Evolutionary conservation across 2,113 vertebrate species (phyloP), one percentile per base, ranked within the genome.

Genomic region (Eublepharis macularius): DNA sequence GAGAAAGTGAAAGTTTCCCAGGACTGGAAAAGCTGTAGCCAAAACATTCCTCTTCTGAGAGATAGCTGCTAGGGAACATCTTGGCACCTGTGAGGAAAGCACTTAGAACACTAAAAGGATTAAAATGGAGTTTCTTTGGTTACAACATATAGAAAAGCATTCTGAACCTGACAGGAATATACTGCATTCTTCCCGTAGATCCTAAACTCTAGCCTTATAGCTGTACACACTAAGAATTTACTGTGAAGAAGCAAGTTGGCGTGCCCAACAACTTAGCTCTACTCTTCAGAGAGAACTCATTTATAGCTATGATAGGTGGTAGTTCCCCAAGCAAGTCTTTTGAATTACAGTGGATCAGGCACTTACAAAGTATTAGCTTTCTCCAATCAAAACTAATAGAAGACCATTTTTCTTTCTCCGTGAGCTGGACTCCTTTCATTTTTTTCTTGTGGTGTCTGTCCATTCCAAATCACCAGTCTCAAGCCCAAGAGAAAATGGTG

Each of bases 401-500:
- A 80, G 41, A 82, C 60, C 0, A 57, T 84, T 92, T 86, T 81
- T 88, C 39, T 87, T 49, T 76, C 43, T 78, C 60, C n/a, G 73
- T 80, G 69, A 73, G 32, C 86, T 83, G 3, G 1, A 0, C 0
- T 79, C 85, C n/a, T 66, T 82, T 21, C 17, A 0, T 81, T 63
- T 54, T 79, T 84, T 79, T 84, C 26, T 19, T 11, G 60, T 0
- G 77, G 4, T 36, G 75, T 17, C 0, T 4, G 12, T 85, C 90
- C 26, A 80, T 86, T 83, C 68, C 39, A 65, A 90, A 76, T 84
- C 60, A 80, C 16, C 49, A 39, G 12, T 78, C 72, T 57, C 51
- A 90, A 86, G 73, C 5, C 57, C 68, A 63, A 24, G 68, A 91
- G 82, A 88, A 89, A 89, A 81, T 1, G 47, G 76, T 73, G 8